These are phyloP conservation scores for Epinephelus lanceolatus DNA, from an alignment of 2,113 vertebrate species.

Conservation along the genomic window DNA sequence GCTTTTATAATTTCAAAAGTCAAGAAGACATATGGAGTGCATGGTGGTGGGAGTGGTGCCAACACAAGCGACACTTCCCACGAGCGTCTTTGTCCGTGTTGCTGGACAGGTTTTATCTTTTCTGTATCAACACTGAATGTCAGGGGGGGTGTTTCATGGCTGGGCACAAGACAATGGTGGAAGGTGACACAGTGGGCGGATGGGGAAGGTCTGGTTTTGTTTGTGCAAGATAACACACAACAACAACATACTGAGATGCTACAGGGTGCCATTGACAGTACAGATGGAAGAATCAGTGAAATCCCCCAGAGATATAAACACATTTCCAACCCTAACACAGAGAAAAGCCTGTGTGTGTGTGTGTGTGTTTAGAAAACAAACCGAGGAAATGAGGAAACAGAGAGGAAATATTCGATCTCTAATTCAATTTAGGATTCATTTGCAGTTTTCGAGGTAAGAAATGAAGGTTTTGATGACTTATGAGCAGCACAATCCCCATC, in stretches of 20 bases:
- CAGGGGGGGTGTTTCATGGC: constrained; percentile 36
- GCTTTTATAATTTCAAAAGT: constrained; percentile 13
- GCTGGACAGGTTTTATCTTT: constrained; percentile 1
- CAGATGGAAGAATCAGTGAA: constrained; percentile 84
- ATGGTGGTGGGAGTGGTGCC: constrained; percentile 29
- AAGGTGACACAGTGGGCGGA: constrained; percentile 35
- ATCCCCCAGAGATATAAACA: constrained; percentile 74
- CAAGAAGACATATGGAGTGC: constrained; percentile 41
- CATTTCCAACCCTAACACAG: constrained; percentile 40
- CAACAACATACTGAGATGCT: constrained; percentile 75
- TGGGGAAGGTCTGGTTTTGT: constrained; percentile 17
- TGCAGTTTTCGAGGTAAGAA: constrained; percentile 5
- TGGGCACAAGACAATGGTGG: constrained; percentile 66
- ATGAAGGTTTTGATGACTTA: constrained; percentile 60
- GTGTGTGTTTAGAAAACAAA: constrained; percentile 29
- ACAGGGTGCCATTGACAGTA: constrained; percentile 69
- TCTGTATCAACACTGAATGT: constrained; percentile 2
- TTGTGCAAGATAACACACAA: constrained; percentile 68
- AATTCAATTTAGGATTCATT: constrained; percentile 23
- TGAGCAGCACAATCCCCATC: constrained; percentile 30
- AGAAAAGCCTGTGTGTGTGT: neutral
- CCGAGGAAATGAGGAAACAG: neutral
- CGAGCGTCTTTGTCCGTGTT: constrained; percentile 2
- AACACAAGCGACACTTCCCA: constrained; percentile 48
- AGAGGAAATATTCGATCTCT: constrained; percentile 3